These are phyloP conservation scores for Drosophila arizonae DNA, from an alignment of 1,140 invertebrate genomes.

Conservation along the genomic window DNA sequence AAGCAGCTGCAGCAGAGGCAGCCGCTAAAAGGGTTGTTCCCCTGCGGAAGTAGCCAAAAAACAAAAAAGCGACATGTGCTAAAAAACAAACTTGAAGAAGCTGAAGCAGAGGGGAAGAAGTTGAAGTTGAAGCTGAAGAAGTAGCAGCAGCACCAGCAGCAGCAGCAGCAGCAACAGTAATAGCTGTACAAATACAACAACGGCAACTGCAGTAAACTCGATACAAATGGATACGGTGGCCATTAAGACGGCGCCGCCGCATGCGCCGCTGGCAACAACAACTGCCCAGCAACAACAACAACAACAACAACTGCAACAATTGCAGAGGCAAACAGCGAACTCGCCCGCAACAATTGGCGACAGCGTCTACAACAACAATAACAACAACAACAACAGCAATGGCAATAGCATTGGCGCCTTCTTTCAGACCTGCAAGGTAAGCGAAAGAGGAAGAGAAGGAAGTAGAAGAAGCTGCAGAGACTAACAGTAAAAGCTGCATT, in stretches of 20 bases:
- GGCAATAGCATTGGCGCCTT: conserved; percentile 69
- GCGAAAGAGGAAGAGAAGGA: conserved; percentile 10
- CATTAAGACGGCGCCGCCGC: conserved; percentile 77
- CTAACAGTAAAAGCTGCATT: neutral
- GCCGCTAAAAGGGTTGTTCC: conserved; percentile 45
- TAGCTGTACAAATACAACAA: neutral
- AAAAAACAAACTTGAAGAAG: neutral
- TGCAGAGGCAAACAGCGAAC: conserved; percentile 34
- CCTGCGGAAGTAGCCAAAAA: conserved; percentile 44
- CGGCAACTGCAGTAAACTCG: neutral
- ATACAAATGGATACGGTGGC: conserved; percentile 74
- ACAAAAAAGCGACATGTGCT: conserved; percentile 6
- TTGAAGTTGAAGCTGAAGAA: neutral
- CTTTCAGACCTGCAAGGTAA: conserved; percentile 83
- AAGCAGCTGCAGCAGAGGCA: neutral
- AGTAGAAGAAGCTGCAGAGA: neutral
- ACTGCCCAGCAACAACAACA: conserved; percentile 54
- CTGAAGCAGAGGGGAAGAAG: neutral
- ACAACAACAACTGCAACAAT: conserved; percentile 46
- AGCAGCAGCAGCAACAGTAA: conserved; percentile 14
- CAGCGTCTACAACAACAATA: conserved; percentile 49
- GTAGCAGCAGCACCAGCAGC: conserved; percentile 16
- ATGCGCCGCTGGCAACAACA: conserved; percentile 61
- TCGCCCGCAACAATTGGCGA: conserved; percentile 49
- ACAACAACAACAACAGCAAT: conserved; percentile 28